These are phyloP conservation scores for Epirrita christyi DNA, from an alignment of 2,888 invertebrate species.

Conservation along the genomic window DNA sequence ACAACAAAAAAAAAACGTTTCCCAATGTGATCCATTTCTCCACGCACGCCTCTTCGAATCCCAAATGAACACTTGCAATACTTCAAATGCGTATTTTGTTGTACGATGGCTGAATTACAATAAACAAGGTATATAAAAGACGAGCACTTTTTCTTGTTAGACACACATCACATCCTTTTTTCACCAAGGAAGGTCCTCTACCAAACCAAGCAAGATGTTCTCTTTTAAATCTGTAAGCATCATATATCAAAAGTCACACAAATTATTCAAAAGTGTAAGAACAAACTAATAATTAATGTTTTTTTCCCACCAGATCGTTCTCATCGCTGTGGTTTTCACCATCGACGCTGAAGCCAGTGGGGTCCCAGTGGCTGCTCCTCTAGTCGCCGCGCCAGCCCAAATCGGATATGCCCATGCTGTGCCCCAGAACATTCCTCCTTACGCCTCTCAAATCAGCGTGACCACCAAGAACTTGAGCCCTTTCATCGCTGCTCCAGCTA, in stretches of 20 bases:
- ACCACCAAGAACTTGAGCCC: slow-evolving; percentile 74
- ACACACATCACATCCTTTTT: slow-evolving; percentile 75
- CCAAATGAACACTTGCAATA: slow-evolving; percentile 74
- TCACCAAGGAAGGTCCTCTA: slow-evolving; percentile 74
- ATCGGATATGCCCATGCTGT: slow-evolving; percentile 84
- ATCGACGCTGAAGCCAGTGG: slow-evolving; percentile 68
- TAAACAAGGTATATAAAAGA: slow-evolving; percentile 78
- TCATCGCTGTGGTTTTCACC: slow-evolving; percentile 69
- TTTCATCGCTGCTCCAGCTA: slow-evolving; percentile 62
- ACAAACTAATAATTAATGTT: not conserved
- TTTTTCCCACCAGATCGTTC: slow-evolving; percentile 62
- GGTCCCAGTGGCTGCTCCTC: slow-evolving; percentile 62
- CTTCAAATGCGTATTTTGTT: slow-evolving; percentile 71
- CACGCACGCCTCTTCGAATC: slow-evolving; percentile 70
- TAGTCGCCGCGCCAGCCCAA: slow-evolving; percentile 83
- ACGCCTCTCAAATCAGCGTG: slow-evolving; percentile 85
- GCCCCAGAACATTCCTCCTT: slow-evolving; percentile 86
- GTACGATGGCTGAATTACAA: slow-evolving; percentile 77
- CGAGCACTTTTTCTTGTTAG: slow-evolving; percentile 58
- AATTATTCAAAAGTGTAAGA: not conserved
- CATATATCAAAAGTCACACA: not conserved
- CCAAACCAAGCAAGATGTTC: slow-evolving; percentile 75
- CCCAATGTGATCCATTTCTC: slow-evolving; percentile 81
- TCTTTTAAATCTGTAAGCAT: slow-evolving; percentile 79
- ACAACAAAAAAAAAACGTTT: slow-evolving; percentile 62